Base-by-base conservation (phyloP, 1,140 invertebrate genomes). In the Microplitis demolitor region DNA sequence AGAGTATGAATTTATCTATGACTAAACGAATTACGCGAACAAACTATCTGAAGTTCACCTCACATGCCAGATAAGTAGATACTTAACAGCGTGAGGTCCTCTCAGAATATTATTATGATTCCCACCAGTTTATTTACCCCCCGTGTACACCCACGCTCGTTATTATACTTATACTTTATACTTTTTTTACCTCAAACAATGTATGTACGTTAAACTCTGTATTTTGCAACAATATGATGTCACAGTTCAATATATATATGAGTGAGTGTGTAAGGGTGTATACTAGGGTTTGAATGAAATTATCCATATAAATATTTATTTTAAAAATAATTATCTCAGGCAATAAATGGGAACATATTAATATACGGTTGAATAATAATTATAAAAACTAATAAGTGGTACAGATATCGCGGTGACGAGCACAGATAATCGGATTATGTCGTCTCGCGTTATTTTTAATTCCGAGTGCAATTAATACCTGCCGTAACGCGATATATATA, bases 391-490 rank as follows among this genome's bases (percentile, higher is more conserved):
- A 45, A 45, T 45, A 45, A 45, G 39, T 45, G 39, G 39, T 45
- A 45, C 39, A 45, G 39, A 45, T 45, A 45, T 58, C 31, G 34
- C 66, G 31, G 8, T 71, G 45, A 34, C 54, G 62, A 68, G 67
- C 62, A 61, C 67, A 50, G 34, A 76, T 82, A 81, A 81, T 77
- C 79, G 78, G 79, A 80, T 82, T 80, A 81, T 76, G 75, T 79
- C 78, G 63, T 78, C 77, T 77, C 74, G 76, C 74, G 77, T 81
- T 79, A 80, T 73, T 64, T 39, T 76, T 78, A 76, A 82, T 80
- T 81, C 78, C 78, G 73, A 73, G 66, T 77, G 78, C 75, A 79
- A 78, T 74, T 74, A 74, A 74, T 74, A 74, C 63, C 77, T 76
- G 77, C 61, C 72, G 75, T 79, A 80, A 80, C 75, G 62, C 71